Evolutionary conservation across 1,140 invertebrate genomes (phyloP).

Genomic region (Linepithema humile): DNA sequence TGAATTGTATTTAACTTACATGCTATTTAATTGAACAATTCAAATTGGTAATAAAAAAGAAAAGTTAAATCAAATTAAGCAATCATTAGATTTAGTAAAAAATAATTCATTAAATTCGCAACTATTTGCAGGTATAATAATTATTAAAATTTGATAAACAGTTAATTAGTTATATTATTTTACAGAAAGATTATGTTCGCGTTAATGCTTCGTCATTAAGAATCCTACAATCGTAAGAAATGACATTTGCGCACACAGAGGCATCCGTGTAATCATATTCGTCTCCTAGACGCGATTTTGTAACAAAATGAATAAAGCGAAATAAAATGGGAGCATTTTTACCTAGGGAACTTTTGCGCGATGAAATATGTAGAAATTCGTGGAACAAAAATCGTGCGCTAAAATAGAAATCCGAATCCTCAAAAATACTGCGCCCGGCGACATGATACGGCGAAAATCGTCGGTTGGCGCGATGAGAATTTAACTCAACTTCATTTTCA

Average conservation of each 20-base stretch:
- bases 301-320: conserved; percentile 13
- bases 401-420: conserved; percentile 46
- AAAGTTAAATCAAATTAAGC: too few relatives aligned
- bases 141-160: too few relatives aligned
- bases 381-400: conserved; percentile 18
- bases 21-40: too few relatives aligned
- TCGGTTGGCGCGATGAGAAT: conserved; percentile 43
- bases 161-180: not conserved
- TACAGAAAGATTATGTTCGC: not conserved
- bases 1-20: too few relatives aligned
- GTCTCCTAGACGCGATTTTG: not conserved
- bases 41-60: too few relatives aligned
- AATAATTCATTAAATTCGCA: too few relatives aligned
- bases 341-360: not conserved
- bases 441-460: conserved; percentile 42
- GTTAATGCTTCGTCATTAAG: not conserved
- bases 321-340: conserved; percentile 15
- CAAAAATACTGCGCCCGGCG: conserved; percentile 23
- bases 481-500: conserved; percentile 54
- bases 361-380: not conserved
- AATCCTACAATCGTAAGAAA: not conserved
- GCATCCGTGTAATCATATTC: not conserved
- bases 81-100: too few relatives aligned
- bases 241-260: conserved; percentile 1
- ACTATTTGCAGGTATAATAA: too few relatives aligned